A percentile compares a stretch with the other conserved stretches of the same genome.
phyloP scores from a whole-genome alignment of 2,113 vertebrate species.

The Neodon shergylaensis region DNA sequence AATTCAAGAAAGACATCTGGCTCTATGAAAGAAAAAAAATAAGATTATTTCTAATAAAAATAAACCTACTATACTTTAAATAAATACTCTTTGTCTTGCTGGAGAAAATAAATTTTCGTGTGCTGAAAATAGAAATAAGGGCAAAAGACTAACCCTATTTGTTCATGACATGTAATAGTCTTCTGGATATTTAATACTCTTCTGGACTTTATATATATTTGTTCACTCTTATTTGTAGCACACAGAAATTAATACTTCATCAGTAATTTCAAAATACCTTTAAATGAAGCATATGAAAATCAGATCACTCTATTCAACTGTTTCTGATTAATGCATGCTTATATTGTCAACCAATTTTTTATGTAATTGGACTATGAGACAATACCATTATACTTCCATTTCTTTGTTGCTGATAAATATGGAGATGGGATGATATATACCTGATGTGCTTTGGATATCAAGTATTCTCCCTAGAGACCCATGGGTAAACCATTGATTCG shows the following conservation, averaged over 20 bases:
- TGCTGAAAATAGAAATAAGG: conserved; percentile 21
- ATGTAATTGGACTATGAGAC: neutral
- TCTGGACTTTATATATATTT: neutral
- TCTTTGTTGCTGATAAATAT: neutral
- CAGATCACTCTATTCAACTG: neutral
- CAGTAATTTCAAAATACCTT: neutral
- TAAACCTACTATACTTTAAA: neutral
- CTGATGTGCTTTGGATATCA: neutral
- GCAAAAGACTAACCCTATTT: neutral
- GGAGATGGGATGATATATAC: neutral
- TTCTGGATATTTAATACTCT: neutral
- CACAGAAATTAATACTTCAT: neutral
- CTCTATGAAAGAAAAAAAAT: neutral
- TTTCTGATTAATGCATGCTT: neutral
- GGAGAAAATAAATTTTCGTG: neutral
- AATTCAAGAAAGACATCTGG: neutral
- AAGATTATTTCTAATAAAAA: neutral
- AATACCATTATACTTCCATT: neutral
- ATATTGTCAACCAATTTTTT: neutral
- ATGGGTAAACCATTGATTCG: neutral
- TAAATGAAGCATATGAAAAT: neutral
- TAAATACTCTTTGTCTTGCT: neutral
- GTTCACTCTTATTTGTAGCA: neutral
- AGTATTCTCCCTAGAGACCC: neutral
- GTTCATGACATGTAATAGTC: neutral